Percentiles rank a stretch among this genome's conserved stretches.
Conservation (phyloP, 1,140 invertebrate species). For the Leptinotarsa lineolata region DNA sequence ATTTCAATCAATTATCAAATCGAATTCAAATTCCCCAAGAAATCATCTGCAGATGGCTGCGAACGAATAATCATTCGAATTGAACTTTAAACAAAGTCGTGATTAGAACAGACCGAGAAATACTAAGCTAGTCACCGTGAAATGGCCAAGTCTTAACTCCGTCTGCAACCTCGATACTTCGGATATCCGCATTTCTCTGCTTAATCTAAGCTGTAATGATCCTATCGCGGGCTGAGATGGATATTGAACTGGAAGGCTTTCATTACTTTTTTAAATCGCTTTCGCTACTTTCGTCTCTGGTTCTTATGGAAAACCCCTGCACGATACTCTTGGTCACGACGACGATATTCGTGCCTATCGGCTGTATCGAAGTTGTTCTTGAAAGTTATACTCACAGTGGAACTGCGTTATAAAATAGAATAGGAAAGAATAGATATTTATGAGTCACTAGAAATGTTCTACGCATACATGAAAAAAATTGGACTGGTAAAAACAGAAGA, state of each 20-base stretch:
- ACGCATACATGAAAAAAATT: too few relatives aligned
- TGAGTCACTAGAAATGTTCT: too few relatives aligned
- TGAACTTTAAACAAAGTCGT: conserved; percentile 18
- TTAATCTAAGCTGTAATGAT: conserved; percentile 21
- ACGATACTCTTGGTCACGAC: neutral
- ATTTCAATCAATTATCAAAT: conserved; percentile 13
- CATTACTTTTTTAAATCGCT: conserved; percentile 20
- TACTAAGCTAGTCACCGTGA: neutral
- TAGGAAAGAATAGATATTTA: too few relatives aligned
- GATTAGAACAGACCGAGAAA: conserved; percentile 13
- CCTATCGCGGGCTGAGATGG: conserved; percentile 15
- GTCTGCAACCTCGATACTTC: conserved; percentile 14
- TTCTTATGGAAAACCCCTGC: neutral
- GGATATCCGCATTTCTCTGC: conserved; percentile 20
- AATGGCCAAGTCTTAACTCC: conserved; percentile 12
- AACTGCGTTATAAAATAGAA: too few relatives aligned
- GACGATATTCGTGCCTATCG: too few relatives aligned
- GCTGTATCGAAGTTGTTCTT: too few relatives aligned
- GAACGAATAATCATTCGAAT: conserved; percentile 9
- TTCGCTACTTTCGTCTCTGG: neutral
- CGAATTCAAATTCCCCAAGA: neutral
- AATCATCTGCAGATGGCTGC: conserved; percentile 6
- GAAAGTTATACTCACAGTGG: too few relatives aligned
- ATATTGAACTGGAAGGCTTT: conserved; percentile 13
- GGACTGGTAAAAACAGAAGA: too few relatives aligned